phyloP scores from a whole-genome alignment of 2,888 invertebrate species.

The Petrolisthes cinctipes region DNA sequence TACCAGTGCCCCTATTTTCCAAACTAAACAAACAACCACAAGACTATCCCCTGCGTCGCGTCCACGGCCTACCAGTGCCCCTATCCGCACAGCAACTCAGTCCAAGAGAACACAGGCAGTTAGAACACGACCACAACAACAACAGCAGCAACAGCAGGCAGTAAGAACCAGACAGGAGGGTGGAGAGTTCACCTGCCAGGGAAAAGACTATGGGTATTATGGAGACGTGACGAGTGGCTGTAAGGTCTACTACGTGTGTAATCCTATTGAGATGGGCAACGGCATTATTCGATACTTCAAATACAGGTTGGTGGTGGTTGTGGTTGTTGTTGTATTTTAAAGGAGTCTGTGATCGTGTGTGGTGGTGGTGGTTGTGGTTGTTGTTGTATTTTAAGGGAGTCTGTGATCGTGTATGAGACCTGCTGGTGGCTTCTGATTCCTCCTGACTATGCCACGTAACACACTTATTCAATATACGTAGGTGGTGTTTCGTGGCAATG shows the following conservation, averaged over 20 bases:
- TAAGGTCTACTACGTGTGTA: not conserved
- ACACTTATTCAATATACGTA: too few species aligned
- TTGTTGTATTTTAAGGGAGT: too few species aligned
- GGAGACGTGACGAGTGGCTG: slow-evolving; percentile 17
- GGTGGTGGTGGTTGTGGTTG: not conserved
- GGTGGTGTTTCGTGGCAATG: too few species aligned
- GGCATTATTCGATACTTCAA: slow-evolving; percentile 8
- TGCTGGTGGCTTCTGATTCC: too few species aligned
- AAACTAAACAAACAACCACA: not conserved
- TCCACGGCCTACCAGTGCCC: not conserved
- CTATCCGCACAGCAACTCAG: not conserved
- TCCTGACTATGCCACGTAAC: too few species aligned
- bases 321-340: not conserved
- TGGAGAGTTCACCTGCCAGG: slow-evolving; percentile 5
- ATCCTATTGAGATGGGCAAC: not conserved
- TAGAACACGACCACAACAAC: not conserved
- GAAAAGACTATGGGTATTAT: slow-evolving; percentile 9
- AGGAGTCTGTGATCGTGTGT: too few species aligned
- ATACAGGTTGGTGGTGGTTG: slow-evolving; percentile 2
- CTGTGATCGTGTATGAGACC: too few species aligned
- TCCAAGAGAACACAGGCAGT: not conserved
- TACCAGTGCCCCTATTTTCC: too few species aligned
- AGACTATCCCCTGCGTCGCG: not conserved
- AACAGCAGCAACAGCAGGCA: not conserved
- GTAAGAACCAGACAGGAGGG: not conserved